Evolutionary conservation across 2,888 invertebrate species (phyloP), one percentile per base, ranked within the genome.

Genomic region (Iselma pallidipennis): DNA sequence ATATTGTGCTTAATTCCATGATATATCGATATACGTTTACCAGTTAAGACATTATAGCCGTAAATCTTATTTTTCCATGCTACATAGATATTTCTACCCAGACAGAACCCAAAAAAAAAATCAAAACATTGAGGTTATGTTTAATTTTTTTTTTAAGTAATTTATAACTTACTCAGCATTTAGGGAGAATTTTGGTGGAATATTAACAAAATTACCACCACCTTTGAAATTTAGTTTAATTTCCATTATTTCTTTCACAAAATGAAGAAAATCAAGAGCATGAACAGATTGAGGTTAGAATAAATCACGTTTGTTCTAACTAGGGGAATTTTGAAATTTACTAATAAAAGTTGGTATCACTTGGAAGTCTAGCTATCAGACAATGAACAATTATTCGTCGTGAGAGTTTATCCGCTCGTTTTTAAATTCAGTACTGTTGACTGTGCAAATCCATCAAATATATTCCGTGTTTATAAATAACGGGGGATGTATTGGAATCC

Each of bases 41-140:
- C 89, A 2, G 91, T 91, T 71, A 83, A 82, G 0, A 86, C 84
- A 70, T 86, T 89, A 73, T 87, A 91, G 1, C 88, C 85, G 69
- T 87, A 84, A 6, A 92, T 82, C 4, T 82, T 76, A 66, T 86
- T 83, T 45, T 85, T 86, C 78, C 85, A 85, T 2, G 87, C 82
- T 50, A 90, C 83, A 71, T 87, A 88, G 9, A 91, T 68, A 65
- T 80, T 84, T 71, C 91, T 91, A 69, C 16, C n/a, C n/a, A n/a
- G n/a, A n/a, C n/a, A n/a, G n/a, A n/a, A n/a, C n/a, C n/a, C n/a
- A n/a, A n/a, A n/a, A 80, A 74, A 52, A 64, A 49, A 57, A 52
- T 33, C 19, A 33, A 48, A 29, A 12, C 26, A 49, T 9, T 21
- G 14, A 19, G 42, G 42, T 42, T 42, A 42, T 33, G 14, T 33